A percentile compares a stretch with the other conserved stretches of the same genome.
Evolutionary conservation across 2,113 vertebrate species (phyloP).

Genomic region (Clupea harengus): DNA sequence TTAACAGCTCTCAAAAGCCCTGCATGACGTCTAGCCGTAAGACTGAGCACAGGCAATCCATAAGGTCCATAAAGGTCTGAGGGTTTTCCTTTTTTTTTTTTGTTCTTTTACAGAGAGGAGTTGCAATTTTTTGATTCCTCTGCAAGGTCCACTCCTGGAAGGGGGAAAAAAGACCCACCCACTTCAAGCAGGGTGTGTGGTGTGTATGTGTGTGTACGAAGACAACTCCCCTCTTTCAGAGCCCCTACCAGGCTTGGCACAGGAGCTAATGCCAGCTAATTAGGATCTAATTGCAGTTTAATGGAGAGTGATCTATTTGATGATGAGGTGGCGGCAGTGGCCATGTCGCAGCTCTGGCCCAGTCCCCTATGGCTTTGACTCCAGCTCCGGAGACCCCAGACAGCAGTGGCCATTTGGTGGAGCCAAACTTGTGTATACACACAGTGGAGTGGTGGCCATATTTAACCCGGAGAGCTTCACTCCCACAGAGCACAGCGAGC

Average conservation of each 20-base stretch:
- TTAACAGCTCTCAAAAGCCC: slow-evolving; percentile 9
- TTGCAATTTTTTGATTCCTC: background rate
- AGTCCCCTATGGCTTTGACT: background rate
- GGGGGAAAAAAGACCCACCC: background rate
- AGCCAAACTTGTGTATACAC: background rate
- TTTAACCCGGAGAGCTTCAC: background rate
- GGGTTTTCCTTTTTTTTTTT: background rate
- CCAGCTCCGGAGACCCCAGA: background rate
- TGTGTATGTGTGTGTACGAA: background rate
- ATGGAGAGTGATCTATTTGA: slow-evolving; percentile 8
- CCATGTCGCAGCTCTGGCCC: background rate
- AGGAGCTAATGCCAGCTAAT: slow-evolving; percentile 6
- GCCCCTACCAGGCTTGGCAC: background rate
- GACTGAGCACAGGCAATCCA: background rate
- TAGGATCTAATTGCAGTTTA: slow-evolving; percentile 7
- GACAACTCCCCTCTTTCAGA: background rate
- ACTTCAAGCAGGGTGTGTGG: background rate
- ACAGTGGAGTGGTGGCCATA: background rate
- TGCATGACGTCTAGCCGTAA: background rate
- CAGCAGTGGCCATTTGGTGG: background rate
- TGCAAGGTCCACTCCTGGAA: background rate
- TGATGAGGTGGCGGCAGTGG: background rate
- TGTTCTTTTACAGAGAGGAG: background rate
- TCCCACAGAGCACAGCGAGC: background rate
- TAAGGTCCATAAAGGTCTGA: background rate